A percentile compares a stretch with the other conserved stretches of the same genome.
Evolutionary conservation across 2,888 invertebrate species (phyloP).

Genomic region (Drosophila melanosoma): DNA sequence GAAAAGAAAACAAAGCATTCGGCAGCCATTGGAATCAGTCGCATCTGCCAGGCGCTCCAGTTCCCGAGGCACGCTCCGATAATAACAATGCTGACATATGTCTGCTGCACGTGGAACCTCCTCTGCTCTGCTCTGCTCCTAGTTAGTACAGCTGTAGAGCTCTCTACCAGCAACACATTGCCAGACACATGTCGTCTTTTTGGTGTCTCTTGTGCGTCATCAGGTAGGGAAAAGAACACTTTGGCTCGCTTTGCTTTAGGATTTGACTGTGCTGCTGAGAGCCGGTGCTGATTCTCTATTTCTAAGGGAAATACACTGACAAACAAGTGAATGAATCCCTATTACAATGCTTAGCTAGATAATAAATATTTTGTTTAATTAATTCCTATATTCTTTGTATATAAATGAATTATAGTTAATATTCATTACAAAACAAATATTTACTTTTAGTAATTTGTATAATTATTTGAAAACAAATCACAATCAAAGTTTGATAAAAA

Average conservation of each 20-base stretch:
- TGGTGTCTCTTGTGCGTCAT: slow-evolving; percentile 31
- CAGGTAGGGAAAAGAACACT: slow-evolving; percentile 38
- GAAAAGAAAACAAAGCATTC: slow-evolving; percentile 39
- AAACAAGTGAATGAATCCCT: neutral
- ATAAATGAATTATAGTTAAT: neutral
- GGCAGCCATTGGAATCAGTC: slow-evolving; percentile 38
- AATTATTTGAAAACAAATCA: neutral
- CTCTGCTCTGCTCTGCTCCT: slow-evolving; percentile 7
- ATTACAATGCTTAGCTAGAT: neutral
- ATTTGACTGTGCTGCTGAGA: neutral
- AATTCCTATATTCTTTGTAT: neutral
- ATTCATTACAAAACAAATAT: too few relatives aligned
- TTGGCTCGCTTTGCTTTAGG: slow-evolving; percentile 9
- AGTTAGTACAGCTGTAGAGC: slow-evolving; percentile 6
- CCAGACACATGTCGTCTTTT: slow-evolving; percentile 37
- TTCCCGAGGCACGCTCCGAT: slow-evolving; percentile 46
- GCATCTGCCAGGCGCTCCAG: slow-evolving; percentile 47
- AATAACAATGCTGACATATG: slow-evolving; percentile 55
- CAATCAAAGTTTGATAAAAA: neutral
- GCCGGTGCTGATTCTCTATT: slow-evolving; percentile 13
- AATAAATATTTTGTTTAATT: neutral
- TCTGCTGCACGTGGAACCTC: slow-evolving; percentile 48
- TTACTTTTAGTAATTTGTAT: neutral
- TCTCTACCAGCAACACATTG: slow-evolving; percentile 16
- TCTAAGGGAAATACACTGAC: slow-evolving; percentile 5